Conservation (phyloP, 2,113 vertebrate genomes). For the Gambusia holbrooki region DNA sequence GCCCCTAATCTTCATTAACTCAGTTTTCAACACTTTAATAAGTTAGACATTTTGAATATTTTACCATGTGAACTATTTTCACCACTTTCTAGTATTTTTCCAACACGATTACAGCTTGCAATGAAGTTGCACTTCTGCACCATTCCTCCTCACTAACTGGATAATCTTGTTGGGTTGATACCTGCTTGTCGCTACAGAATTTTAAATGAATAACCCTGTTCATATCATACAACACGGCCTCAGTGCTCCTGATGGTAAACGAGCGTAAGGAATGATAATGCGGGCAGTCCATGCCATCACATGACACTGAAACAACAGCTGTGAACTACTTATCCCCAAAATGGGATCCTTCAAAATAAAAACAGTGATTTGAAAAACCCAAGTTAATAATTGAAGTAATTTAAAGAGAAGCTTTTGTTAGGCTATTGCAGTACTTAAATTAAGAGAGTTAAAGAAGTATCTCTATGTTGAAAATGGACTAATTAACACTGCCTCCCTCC, state of each 20-base stretch:
- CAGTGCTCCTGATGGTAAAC: constrained; percentile 51
- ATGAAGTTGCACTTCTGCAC: background rate
- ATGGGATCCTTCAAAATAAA: background rate
- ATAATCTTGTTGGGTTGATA: constrained; percentile 3
- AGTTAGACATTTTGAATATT: background rate
- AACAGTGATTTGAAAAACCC: too few species aligned
- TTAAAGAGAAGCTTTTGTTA: too few species aligned
- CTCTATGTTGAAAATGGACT: too few species aligned
- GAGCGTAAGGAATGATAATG: constrained; percentile 64
- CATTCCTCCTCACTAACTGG: background rate
- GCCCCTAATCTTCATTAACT: background rate
- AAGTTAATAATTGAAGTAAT: too few species aligned
- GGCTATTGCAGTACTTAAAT: too few species aligned
- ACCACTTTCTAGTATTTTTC: background rate
- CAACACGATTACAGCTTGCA: background rate
- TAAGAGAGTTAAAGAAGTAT: too few species aligned
- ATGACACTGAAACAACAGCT: constrained; percentile 52
- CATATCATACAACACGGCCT: constrained; percentile 50
- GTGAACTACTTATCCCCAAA: background rate
- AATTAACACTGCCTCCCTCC: too few species aligned
- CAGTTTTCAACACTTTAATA: background rate
- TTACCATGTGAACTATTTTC: background rate
- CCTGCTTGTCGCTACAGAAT: constrained; percentile 46
- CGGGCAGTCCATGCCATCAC: constrained; percentile 37
- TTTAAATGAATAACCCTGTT: constrained; percentile 36